Base-by-base conservation (phyloP, 2,888 invertebrate genomes). In the Xanthorhoe spadicearia region DNA sequence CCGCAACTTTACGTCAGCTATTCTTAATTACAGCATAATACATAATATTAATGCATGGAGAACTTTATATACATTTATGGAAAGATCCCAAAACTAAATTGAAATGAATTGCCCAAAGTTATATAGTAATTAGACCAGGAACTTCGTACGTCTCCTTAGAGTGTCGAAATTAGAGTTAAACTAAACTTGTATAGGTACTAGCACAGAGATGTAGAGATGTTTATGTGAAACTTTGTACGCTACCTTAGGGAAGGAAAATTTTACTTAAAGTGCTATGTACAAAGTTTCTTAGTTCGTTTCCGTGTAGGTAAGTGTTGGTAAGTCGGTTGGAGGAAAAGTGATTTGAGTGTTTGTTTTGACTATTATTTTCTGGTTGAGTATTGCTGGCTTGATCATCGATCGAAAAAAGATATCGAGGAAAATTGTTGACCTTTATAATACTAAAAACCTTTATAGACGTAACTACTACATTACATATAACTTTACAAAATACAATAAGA, bases 101-200 rank as follows among this genome's bases (percentile, higher is more conserved):
- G 83, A 86, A 88, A 90, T 82, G 82, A 88, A 90, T 88, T 84
- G 79, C 77, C 78, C 77, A 73, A 88, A 89, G 86, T 88, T 87
- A 85, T 85, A 84, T 83, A 80, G 84, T 89, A 90, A 90, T 89
- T 88, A 89, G 84, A 84, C 80, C 76, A 82, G 78, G 75, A 83
- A 83, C 87, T 85, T 86, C 69, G 66, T 71, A 68, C 65, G 69
- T 72, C 72, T 87, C 88, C 84, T 85, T 78, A 75, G 86, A 88
- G 89, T 89, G 88, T 85, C 86, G 86, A 87, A 89, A 90, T 88
- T 85, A 83, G 83, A 87, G 84, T 88, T 85, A 80, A 87, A 87
- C 86, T 83, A 86, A 90, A 89, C 88, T 90, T 89, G 87, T 87
- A 85, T 63, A 57, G 18, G 23, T 87, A 89, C 88, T 88, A 85